Percentiles rank a stretch among this genome's conserved stretches.
These are phyloP conservation scores for Malurus splendens DNA, from an alignment of 2,797 vertebrate genomes.

Conservation along the genomic window DNA sequence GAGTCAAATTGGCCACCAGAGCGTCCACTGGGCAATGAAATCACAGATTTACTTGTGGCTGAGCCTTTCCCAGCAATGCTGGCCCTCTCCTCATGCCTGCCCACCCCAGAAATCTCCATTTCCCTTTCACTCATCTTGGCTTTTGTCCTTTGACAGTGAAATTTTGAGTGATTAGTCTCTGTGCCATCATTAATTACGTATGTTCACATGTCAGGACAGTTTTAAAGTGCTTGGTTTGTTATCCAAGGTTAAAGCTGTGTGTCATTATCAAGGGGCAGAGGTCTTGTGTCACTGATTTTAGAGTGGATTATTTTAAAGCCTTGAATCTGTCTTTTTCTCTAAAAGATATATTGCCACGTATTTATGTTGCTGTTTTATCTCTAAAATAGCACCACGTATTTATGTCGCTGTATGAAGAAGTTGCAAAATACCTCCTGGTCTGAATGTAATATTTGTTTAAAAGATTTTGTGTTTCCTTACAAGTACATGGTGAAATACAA, in stretches of 20 bases:
- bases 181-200: not conserved
- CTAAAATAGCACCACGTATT: not conserved
- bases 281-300: not conserved
- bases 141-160: not conserved
- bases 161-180: not conserved
- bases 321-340: not conserved
- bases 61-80: not conserved
- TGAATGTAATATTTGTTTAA: not conserved
- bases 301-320: not conserved
- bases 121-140: not conserved
- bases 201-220: not conserved
- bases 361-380: not conserved
- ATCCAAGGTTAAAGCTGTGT: not conserved
- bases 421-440: not conserved
- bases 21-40: not conserved
- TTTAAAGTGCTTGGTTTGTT: not conserved
- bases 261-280: not conserved
- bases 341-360: not conserved
- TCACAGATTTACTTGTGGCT: not conserved
- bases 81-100: not conserved
- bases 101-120: not conserved
- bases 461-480: not conserved
- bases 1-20: not conserved
- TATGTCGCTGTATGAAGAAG: not conserved
- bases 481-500: not conserved